phyloP scores from a whole-genome alignment of 2,888 invertebrate genomes.

The Yponomeuta evonymella region DNA sequence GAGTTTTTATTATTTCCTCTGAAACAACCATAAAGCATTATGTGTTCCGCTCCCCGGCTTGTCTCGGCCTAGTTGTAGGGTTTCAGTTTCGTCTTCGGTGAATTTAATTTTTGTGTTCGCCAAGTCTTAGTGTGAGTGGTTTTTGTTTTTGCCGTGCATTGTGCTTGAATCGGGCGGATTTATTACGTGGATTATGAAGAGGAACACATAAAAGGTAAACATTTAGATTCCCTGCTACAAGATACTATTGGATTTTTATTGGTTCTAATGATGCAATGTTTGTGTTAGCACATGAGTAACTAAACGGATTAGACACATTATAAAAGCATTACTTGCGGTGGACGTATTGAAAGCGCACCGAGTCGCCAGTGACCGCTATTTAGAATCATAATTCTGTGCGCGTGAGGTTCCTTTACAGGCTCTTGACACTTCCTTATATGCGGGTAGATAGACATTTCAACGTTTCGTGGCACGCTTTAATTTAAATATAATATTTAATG shows the following conservation, averaged over 20 bases:
- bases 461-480: slow-evolving; percentile 5
- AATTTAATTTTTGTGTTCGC: slow-evolving; percentile 54
- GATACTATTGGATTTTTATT: slow-evolving; percentile 28
- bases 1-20: slow-evolving; percentile 54
- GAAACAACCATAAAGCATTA: slow-evolving; percentile 47
- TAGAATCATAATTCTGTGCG: slow-evolving; percentile 66
- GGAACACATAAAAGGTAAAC: slow-evolving; percentile 39
- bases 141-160: slow-evolving; percentile 58
- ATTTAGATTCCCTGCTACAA: slow-evolving; percentile 21
- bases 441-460: slow-evolving; percentile 6
- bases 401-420: slow-evolving; percentile 21
- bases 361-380: slow-evolving; percentile 65
- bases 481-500: slow-evolving; percentile 35
- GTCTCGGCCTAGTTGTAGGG: slow-evolving; percentile 33
- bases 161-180: slow-evolving; percentile 55
- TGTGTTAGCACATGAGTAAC: neutral
- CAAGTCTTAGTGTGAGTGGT: slow-evolving; percentile 50
- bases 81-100: slow-evolving; percentile 25
- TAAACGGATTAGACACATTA: slow-evolving; percentile 8
- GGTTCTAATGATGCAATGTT: slow-evolving; percentile 4
- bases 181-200: slow-evolving; percentile 62
- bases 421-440: slow-evolving; percentile 2
- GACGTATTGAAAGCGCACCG: slow-evolving; percentile 26
- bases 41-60: slow-evolving; percentile 33
- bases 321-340: neutral